Evolutionary conservation across 2,113 vertebrate species (phyloP), one percentile per base, ranked within the genome.

Genomic region (Vulpes lagopus): DNA sequence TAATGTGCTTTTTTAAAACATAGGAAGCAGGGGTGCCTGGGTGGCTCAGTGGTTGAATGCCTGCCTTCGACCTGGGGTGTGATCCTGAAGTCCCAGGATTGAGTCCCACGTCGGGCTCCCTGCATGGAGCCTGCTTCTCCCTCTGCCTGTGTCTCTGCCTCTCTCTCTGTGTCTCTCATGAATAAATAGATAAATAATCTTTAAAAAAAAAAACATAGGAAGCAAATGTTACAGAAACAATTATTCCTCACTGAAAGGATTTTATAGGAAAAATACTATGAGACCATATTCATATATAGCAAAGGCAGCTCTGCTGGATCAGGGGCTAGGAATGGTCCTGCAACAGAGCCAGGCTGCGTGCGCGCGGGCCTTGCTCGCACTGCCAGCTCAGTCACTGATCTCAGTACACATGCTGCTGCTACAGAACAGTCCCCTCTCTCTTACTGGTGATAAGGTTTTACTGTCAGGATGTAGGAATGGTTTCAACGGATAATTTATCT

Each of bases 151-250:
- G 43, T 43, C 43, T 43, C 7, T 43, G 43, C 43, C 43, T 43
- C 43, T 43, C 6, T 43, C 43, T 43, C 4, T 43, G 43, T 43
- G 43, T 43, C 43, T 43, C 43, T 43, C 43, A 43, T 43, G 43
- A 43, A 43, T 43, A 43, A 43, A 43, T 43, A 43, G 43, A 43
- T 43, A 43, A 43, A 43, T 43, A 43, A 43, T 43, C 43, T 43
- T 43, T n/a, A n/a, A 43, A 43, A 43, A 43, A 43, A 16, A 55
- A 83, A 71, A 49, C 59, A 73, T 12, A 23, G 60, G 27, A 82
- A 97, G 32, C 11, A 92, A 83, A 60, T 35, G 43, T 22, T 95
- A 25, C 12, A 55, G 15, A 78, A 59, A 81, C 17, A 79, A 86
- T 65, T 59, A 22, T 49, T 69, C 9, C 53, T 89, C 16, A 89